These are phyloP conservation scores for Gobio occitaniae DNA, from an alignment of 2,797 vertebrate species.

Conservation along the genomic window DNA sequence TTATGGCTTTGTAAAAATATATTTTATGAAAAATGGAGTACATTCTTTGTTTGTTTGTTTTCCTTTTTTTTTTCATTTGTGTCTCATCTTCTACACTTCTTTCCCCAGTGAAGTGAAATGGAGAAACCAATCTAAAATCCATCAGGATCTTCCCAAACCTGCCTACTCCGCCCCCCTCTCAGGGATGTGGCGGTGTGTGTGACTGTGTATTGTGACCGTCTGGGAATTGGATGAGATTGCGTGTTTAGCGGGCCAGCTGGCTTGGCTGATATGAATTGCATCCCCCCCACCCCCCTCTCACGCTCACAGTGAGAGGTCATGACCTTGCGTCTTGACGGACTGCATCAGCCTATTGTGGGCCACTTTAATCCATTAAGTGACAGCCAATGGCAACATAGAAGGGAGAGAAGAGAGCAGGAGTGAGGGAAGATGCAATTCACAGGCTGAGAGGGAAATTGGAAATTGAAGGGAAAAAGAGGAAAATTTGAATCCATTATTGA, in stretches of 20 bases:
- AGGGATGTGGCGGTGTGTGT: slow-evolving; percentile 35
- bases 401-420: slow-evolving; percentile 27
- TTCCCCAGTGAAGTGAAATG: slow-evolving; percentile 79
- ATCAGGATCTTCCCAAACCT: slow-evolving; percentile 75
- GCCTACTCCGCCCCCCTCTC: slow-evolving; percentile 61
- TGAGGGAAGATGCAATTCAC: slow-evolving; percentile 21
- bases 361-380: slow-evolving; percentile 82
- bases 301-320: slow-evolving; percentile 78
- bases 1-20: not conserved
- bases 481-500: slow-evolving; percentile 79
- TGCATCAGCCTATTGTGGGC: slow-evolving; percentile 82
- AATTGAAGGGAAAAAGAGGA: slow-evolving; percentile 53
- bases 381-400: slow-evolving; percentile 67
- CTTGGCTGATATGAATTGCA: slow-evolving; percentile 81
- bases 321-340: slow-evolving; percentile 81
- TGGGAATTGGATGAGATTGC: slow-evolving; percentile 81
- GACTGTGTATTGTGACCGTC: slow-evolving; percentile 59
- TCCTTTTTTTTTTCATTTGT: slow-evolving; percentile 19
- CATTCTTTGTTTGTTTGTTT: slow-evolving; percentile 50
- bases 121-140: slow-evolving; percentile 88
- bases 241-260: slow-evolving; percentile 78
- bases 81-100: slow-evolving; percentile 58
- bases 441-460: slow-evolving; percentile 7
- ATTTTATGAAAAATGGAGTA: slow-evolving; percentile 23
- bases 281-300: slow-evolving; percentile 76